Base-by-base conservation (phyloP, 2,113 vertebrate genomes). In the Australoheros scitulus region DNA sequence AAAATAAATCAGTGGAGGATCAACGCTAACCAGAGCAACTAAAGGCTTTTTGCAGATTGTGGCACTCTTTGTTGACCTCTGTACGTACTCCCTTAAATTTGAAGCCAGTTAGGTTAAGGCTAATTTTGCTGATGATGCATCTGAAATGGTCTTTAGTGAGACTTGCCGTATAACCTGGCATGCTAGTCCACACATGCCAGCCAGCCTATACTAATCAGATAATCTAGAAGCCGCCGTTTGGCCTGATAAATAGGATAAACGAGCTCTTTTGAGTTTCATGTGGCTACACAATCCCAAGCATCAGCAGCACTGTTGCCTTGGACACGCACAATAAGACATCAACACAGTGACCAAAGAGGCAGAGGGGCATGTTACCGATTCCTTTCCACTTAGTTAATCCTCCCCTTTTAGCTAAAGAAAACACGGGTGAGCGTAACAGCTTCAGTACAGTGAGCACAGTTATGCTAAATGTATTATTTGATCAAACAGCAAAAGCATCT, bases 221-320 rank as follows among this genome's bases (percentile, higher is more conserved):
- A 59, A 91, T 84, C 85, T 70, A 68, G 36, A 80, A 72, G 68
- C 52, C 0, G 41, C 65, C 26, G 79, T 80, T 81, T 4, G n/a
- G 65, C 26, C 32, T 22, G 85, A 85, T 80, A 82, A 57, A 63
- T 34, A 20, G 9, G 22, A 76, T 59, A 87, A 89, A 87, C 61
- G 81, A 70, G 57, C 72, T 41, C 70, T 64, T 43, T 61, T 55
- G 75, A 43, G 68, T 70, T 82, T 82, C 78, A 76, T 56, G 32
- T 55, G 83, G 47, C 65, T 72, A 34, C 76, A 64, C 83, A 78
- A 87, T 76, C 29, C 58, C 11, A 56, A 76, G 79, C 61, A 82
- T 80, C 63, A 87, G 41, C 82, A 88, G 43, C 63, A 70, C 84
- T 79, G 94, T 92, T 94, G 89, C 91, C 90, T 72, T 77, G 92